A percentile compares a stretch with the other conserved stretches of the same genome.
Conservation (phyloP, 2,888 invertebrate genomes). For the Automeris io region DNA sequence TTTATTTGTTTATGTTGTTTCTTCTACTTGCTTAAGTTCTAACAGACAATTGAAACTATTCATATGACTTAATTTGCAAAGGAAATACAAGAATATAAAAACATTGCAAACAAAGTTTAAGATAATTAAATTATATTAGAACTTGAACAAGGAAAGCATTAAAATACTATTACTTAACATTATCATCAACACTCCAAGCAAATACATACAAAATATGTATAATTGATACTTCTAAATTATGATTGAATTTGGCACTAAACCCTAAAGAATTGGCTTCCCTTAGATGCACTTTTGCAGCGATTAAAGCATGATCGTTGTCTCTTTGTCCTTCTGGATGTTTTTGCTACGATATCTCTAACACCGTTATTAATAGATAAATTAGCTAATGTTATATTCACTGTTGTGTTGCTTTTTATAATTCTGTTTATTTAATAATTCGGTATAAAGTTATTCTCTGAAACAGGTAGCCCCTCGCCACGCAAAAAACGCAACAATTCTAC, state of each 20-base stretch:
- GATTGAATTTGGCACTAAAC: constrained; percentile 31
- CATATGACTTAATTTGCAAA: background rate
- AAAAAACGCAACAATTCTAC: constrained; percentile 89
- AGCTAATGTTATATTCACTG: constrained; percentile 47
- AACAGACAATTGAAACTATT: background rate
- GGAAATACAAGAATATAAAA: background rate
- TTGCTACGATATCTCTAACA: constrained; percentile 25
- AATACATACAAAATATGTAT: constrained; percentile 1
- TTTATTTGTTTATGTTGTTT: no score
- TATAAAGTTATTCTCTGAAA: constrained; percentile 26
- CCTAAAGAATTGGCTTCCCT: constrained; percentile 66
- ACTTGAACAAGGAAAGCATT: constrained; percentile 16
- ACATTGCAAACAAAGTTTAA: no score
- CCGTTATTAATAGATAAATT: constrained; percentile 34
- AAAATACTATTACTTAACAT: background rate
- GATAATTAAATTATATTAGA: no score
- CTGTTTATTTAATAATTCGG: constrained; percentile 12
- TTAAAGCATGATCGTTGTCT: constrained; percentile 37
- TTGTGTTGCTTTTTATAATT: constrained; percentile 46
- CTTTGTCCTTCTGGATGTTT: constrained; percentile 1
- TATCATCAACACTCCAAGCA: constrained; percentile 5
- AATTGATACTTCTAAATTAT: constrained; percentile 37
- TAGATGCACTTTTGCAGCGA: constrained; percentile 45
- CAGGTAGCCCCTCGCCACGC: constrained; percentile 86
- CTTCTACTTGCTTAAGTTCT: background rate